Evolutionary conservation across 2,113 vertebrate genomes (phyloP), one percentile per base, ranked within the genome.

Genomic region (Malurus elegans): DNA sequence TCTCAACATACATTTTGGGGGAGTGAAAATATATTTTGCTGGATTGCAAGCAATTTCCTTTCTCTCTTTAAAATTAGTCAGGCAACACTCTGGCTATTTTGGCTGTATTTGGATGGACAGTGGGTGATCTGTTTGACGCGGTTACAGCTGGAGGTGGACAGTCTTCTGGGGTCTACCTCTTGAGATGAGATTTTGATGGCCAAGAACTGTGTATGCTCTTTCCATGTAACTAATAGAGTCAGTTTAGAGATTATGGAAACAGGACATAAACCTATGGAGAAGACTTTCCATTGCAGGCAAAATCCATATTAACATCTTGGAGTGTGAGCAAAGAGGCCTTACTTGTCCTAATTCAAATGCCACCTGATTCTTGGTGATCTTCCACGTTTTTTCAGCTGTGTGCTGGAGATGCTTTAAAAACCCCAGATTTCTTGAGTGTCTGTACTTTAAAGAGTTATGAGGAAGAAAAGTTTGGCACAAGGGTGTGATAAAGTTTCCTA

Each of bases 401-500:
- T 50, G 44, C 20, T 25, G n/a, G 51, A 40, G 26, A 42, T 29
- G 9, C 31, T 62, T 56, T 64, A 78, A 91, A 73, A 10, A 31
- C 13, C 21, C 6, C 26, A 24, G 14, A 25, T 19, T 70, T 90
- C 38, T 42, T 32, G 12, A 57, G 19, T 4, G 14, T 40, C 57
- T 72, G 24, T 38, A 79, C 12, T 4, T 71, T 56, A 66, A 5
- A 69, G 32, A 62, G 45, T 53, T 40, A 74, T 0, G 1, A 72
- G 21, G 21, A 18, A 62, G 57, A 72, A 71, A 19, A 38, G 6
- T 6, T 71, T 15, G 24, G 12, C 32, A 47, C 0, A 0, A 28
- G 18, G 6, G 9, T 50, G 40, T 40, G 34, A 71, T 34, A 36
- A 79, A 60, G 24, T 79, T 57, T 28, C 50, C 32, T 36, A 40